A percentile compares a stretch with the other conserved stretches of the same genome.
phyloP scores from a whole-genome alignment of 2,113 vertebrate species.

The Amblyopsis rosae region DNA sequence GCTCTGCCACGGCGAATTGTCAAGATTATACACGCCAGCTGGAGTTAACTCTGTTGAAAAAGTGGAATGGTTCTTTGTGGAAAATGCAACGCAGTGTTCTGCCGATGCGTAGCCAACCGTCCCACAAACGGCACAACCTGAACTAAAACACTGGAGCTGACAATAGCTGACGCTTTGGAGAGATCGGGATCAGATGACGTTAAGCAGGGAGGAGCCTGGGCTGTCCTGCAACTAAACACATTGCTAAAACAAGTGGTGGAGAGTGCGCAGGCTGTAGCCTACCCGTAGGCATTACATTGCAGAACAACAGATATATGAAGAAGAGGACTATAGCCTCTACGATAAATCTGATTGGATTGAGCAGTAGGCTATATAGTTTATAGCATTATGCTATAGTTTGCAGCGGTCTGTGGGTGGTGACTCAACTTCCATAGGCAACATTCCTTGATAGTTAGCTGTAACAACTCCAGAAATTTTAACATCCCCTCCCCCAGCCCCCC shows the following conservation, averaged over 20 bases:
- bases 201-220: constrained; percentile 64
- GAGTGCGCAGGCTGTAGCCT: not conserved
- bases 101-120: constrained; percentile 35
- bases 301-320: too few species aligned
- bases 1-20: too few species aligned
- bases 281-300: not conserved
- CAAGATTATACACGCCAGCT: too few species aligned
- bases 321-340: too few species aligned
- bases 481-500: not conserved
- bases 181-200: constrained; percentile 73
- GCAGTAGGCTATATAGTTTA: too few species aligned
- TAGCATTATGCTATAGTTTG: too few species aligned
- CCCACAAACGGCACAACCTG: constrained; percentile 56
- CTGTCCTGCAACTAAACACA: constrained; percentile 39
- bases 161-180: constrained; percentile 56
- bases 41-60: not conserved
- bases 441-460: constrained; percentile 18
- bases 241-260: constrained; percentile 4
- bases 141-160: constrained; percentile 43
- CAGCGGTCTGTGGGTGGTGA: too few species aligned
- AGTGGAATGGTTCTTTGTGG: too few species aligned
- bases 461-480: constrained; percentile 5
- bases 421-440: not conserved
- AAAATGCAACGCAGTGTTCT: constrained; percentile 24
- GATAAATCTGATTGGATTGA: too few species aligned